Evolutionary conservation across 2,888 invertebrate species (phyloP).

Genomic region (Eulithis testata): DNA sequence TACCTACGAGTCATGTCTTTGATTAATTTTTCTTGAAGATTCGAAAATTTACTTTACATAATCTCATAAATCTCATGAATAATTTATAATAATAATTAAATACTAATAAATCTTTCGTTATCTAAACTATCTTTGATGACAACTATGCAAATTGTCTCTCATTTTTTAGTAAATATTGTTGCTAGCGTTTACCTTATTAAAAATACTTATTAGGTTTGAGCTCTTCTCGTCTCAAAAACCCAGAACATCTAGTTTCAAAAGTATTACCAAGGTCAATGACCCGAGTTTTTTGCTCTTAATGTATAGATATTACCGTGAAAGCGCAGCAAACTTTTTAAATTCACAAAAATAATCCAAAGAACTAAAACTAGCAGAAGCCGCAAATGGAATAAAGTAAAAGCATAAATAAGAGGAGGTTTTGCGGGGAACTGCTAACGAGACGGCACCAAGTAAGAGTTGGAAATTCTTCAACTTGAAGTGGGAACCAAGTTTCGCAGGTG

Average conservation of each 20-base stretch:
- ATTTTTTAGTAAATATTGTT: constrained; percentile 36
- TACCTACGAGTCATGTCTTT: not conserved
- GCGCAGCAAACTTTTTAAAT: not conserved
- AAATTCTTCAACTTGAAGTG: constrained; percentile 54
- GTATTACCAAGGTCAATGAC: not conserved
- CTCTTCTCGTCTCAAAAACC: too few relatives aligned
- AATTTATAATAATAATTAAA: constrained; percentile 47
- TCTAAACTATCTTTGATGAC: constrained; percentile 51
- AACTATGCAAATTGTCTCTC: constrained; percentile 51
- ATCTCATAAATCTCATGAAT: constrained; percentile 40
- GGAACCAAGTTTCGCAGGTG: constrained; percentile 66
- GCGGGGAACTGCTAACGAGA: constrained; percentile 77
- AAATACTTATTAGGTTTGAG: not conserved
- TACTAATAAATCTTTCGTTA: constrained; percentile 52
- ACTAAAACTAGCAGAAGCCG: constrained; percentile 47
- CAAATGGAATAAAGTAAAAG: constrained; percentile 76
- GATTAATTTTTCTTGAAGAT: constrained; percentile 4
- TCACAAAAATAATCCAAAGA: constrained; percentile 32
- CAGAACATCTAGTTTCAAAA: not conserved
- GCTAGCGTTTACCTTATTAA: constrained; percentile 14
- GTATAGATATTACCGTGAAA: not conserved
- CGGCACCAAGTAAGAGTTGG: constrained; percentile 60
- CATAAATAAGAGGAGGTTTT: constrained; percentile 80
- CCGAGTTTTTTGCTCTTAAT: not conserved
- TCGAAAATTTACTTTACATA: constrained; percentile 26